Evolutionary conservation across 2,113 vertebrate species (phyloP), one percentile per base, ranked within the genome.

Genomic region (Orycteropus afer): DNA sequence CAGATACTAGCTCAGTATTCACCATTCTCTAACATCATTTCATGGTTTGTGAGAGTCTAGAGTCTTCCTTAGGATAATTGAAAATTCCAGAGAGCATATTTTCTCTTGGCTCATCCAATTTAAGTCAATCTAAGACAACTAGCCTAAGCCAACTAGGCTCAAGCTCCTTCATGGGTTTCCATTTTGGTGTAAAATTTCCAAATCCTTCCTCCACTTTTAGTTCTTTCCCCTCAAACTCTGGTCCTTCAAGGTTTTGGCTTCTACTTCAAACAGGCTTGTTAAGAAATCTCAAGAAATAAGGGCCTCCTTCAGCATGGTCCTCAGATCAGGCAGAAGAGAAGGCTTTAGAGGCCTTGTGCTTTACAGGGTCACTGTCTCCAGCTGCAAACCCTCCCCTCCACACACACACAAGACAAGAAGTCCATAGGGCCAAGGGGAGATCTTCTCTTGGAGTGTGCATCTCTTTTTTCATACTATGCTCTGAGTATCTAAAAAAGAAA

Each of bases 81-180:
- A 88, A 88, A 74, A 32, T 86, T 84, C 27, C 34, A 27, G 42
- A 69, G 34, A 90, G 25, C n/a, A 89, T 82, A 69, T 79, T 89
- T 93, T 49, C 80, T 87, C 22, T 90, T 89, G 12, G 18, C 10
- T 2, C 5, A 7, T 49, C 88, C 82, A 90, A 10, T 73, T 29
- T 88, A 69, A 69, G 17, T 42, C 59, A 55, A 25, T 91, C 53
- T 27, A 61, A 84, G 27, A 61, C 20, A 90, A 85, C 17, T 17
- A n/a, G n/a, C n/a, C 22, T 32, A 73, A 95, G 6, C 67, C 55
- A 79, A 47, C n/a, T 37, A 78, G 53, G n/a, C 49, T 88, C 22
- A 57, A n/a, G 47, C 40, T 61, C 65, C 23, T n/a, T 47, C 49
- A 34, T 49, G 69, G 63, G 34, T 78, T 91, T 95, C 47, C 45